A percentile compares a stretch with the other conserved stretches of the same genome.
Evolutionary conservation across 1,140 invertebrate genomes (phyloP).

Genomic region (Orchestia grillus): DNA sequence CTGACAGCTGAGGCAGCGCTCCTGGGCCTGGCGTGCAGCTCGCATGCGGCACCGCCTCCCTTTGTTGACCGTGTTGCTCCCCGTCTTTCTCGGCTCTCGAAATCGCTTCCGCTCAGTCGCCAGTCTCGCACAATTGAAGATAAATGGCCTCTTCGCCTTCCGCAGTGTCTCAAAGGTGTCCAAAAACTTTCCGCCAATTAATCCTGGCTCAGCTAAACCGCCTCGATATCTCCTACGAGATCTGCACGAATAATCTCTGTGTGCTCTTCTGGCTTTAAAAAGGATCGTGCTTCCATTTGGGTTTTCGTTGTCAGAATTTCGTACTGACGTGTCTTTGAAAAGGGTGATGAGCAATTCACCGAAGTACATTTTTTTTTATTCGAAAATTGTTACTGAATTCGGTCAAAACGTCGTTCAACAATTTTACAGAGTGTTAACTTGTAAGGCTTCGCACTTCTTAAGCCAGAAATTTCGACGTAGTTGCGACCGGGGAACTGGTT

Average conservation of each 20-base stretch:
- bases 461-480: not conserved
- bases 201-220: not conserved
- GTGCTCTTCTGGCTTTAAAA: not conserved
- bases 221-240: not conserved
- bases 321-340: not conserved
- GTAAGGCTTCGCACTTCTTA: not conserved
- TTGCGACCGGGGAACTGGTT: not conserved
- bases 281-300: not conserved
- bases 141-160: not conserved
- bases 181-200: not conserved
- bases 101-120: conserved; percentile 4
- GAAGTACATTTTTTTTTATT: not conserved
- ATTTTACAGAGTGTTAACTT: not conserved
- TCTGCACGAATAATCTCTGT: not conserved
- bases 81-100: not conserved
- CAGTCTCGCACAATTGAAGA: not conserved
- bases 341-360: not conserved
- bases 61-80: not conserved
- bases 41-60: not conserved
- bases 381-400: not conserved
- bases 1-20: not conserved
- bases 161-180: not conserved
- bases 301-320: not conserved
- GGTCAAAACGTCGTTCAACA: not conserved
- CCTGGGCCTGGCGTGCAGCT: too few relatives aligned